These are phyloP conservation scores for Melanogrammus aeglefinus DNA, from an alignment of 2,797 vertebrate species.

Conservation along the genomic window DNA sequence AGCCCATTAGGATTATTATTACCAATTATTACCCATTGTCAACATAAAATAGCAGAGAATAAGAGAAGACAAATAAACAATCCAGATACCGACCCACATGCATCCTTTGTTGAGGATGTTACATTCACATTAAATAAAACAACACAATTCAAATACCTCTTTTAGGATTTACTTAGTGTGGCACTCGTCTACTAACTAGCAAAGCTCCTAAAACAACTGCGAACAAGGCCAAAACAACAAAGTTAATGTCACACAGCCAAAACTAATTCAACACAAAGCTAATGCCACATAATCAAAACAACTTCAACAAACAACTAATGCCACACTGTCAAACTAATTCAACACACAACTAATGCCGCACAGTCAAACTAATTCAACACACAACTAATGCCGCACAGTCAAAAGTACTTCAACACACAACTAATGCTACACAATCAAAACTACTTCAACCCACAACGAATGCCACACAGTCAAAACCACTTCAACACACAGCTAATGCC, in stretches of 20 bases:
- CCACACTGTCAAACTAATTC: no score
- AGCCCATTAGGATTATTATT: slow-evolving; percentile 1
- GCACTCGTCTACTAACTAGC: neutral
- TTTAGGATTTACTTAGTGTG: neutral
- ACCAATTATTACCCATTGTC: neutral
- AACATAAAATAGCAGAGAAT: neutral
- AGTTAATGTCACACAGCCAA: neutral
- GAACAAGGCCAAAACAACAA: neutral
- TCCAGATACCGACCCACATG: neutral
- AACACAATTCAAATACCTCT: neutral
- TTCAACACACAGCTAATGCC: no score
- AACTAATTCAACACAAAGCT: neutral
- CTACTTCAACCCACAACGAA: no score
- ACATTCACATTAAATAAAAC: neutral
- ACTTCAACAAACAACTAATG: no score
- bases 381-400: no score
- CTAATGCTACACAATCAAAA: neutral
- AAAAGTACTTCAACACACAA: no score
- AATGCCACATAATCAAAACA: no score
- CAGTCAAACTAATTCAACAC: no score
- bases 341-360: no score
- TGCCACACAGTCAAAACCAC: no score
- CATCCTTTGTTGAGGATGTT: neutral
- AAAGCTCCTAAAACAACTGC: neutral
- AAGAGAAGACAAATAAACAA: neutral